Evolutionary conservation across 1,140 invertebrate species (phyloP).

Genomic region (Drosophila subpulchrella): DNA sequence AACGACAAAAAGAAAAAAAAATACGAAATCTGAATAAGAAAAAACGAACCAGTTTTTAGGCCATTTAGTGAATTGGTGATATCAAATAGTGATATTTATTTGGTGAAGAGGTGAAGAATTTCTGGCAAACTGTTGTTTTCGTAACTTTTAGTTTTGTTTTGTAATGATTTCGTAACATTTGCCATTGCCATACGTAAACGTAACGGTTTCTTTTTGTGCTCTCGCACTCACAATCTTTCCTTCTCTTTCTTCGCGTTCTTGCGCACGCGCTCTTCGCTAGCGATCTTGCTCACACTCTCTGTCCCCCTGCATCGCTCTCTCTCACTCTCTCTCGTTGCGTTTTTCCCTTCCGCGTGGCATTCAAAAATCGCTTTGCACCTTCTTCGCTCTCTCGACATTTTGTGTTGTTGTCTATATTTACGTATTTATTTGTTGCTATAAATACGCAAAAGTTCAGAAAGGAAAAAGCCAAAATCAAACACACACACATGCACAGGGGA

Average conservation of each 20-base stretch:
- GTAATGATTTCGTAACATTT: conserved; percentile 81
- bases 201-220: conserved; percentile 51
- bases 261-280: conserved; percentile 52
- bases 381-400: conserved; percentile 50
- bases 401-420: conserved; percentile 76
- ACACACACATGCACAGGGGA: background rate
- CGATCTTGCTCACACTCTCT: conserved; percentile 12
- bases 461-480: conserved; percentile 25
- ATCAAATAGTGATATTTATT: conserved; percentile 12
- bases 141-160: conserved; percentile 68
- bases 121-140: conserved; percentile 34
- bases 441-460: conserved; percentile 59
- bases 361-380: conserved; percentile 59
- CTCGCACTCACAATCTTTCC: conserved; percentile 28
- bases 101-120: conserved; percentile 7
- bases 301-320: background rate
- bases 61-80: conserved; percentile 12
- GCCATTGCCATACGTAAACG: conserved; percentile 60
- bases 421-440: conserved; percentile 74
- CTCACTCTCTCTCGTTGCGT: conserved; percentile 8
- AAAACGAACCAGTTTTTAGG: conserved; percentile 22
- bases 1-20: conserved; percentile 11
- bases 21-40: conserved; percentile 17
- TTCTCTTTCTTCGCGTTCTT: conserved; percentile 36
- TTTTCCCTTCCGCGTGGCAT: conserved; percentile 74